phyloP scores from a whole-genome alignment of 1,140 invertebrate species.

The Drosophila nigrodunni region DNA sequence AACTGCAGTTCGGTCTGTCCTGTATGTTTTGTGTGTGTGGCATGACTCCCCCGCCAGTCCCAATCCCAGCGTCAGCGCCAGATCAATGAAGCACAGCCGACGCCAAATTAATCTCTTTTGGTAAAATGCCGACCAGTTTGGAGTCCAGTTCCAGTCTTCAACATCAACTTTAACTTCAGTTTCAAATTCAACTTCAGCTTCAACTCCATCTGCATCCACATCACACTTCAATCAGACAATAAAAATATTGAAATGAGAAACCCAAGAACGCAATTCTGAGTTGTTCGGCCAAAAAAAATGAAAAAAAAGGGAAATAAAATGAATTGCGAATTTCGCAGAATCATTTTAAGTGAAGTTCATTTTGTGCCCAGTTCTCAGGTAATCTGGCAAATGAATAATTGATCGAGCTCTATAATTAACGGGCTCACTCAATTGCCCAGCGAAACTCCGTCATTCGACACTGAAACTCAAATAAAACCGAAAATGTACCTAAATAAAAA shows the following conservation, averaged over 20 bases:
- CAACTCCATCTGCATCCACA: constrained; percentile 48
- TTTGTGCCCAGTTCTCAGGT: constrained; percentile 62
- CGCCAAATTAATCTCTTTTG: constrained; percentile 75
- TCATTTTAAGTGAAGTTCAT: constrained; percentile 79
- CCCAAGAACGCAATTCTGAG: neutral
- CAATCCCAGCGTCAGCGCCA: neutral
- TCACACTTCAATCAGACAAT: constrained; percentile 82
- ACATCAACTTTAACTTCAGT: constrained; percentile 11
- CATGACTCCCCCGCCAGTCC: constrained; percentile 13
- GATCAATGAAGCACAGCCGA: constrained; percentile 42
- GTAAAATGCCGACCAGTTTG: constrained; percentile 59
- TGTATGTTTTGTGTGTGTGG: constrained; percentile 46
- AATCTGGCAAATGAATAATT: constrained; percentile 81
- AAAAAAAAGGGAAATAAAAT: constrained; percentile 27
- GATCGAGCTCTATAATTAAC: constrained; percentile 78
- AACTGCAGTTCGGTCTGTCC: constrained; percentile 38
- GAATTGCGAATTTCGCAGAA: constrained; percentile 79
- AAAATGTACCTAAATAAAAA: constrained; percentile 16
- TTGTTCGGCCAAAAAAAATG: constrained; percentile 16
- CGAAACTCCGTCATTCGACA: constrained; percentile 37
- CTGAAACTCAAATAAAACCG: constrained; percentile 21
- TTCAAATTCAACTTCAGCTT: neutral
- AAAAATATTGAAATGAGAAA: constrained; percentile 77
- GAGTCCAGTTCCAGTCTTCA: constrained; percentile 20
- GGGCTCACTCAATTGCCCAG: constrained; percentile 75